Percentiles rank a stretch among this genome's conserved stretches.
Conservation (phyloP, 2,113 vertebrate species). For the Gallinago undulata region DNA sequence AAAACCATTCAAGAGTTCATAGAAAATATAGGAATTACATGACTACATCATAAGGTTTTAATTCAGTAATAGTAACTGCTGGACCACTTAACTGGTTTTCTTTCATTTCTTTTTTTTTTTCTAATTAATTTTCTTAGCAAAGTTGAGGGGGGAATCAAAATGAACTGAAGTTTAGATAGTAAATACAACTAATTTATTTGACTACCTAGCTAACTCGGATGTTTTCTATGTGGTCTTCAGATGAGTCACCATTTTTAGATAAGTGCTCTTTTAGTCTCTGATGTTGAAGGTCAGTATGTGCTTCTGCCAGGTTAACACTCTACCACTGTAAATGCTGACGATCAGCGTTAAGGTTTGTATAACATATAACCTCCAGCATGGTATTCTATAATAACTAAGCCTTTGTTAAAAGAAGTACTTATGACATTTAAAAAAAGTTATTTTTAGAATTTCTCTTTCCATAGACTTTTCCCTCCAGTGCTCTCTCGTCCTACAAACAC, state of each 20-base stretch:
- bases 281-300: neutral
- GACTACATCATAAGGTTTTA: neutral
- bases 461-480: neutral
- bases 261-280: neutral
- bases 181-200: neutral
- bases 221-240: neutral
- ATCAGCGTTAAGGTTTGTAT: neutral
- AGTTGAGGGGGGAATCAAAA: neutral
- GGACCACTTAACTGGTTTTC: neutral
- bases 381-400: neutral
- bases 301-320: neutral
- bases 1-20: conserved; percentile 32
- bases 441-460: neutral
- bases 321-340: neutral
- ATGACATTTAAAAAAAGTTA: neutral
- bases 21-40: neutral
- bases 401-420: neutral
- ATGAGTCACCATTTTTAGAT: neutral
- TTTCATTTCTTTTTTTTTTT: neutral
- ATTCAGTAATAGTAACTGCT: neutral
- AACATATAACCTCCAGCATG: neutral
- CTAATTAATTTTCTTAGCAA: neutral
- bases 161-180: neutral
- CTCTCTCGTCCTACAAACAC: neutral
- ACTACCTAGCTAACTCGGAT: neutral